Conservation (phyloP, 2,797 vertebrate genomes). For the Takifugu rubripes region DNA sequence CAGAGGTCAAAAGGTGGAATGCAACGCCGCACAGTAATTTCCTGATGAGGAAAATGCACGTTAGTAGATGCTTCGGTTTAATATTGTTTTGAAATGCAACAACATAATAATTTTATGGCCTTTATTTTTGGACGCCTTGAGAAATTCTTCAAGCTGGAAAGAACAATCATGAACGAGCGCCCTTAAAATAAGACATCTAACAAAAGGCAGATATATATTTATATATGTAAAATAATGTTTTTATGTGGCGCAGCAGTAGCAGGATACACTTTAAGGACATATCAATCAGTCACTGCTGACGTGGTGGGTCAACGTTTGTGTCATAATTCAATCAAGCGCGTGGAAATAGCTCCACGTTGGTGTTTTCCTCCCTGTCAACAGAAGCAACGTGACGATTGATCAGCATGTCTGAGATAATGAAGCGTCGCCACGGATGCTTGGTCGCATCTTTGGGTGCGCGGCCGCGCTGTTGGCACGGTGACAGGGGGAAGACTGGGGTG, state of each 20-base stretch:
- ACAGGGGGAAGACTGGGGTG: slow-evolving; percentile 61
- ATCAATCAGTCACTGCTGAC: too few species aligned
- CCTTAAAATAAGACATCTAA: too few species aligned
- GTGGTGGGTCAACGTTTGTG: too few species aligned
- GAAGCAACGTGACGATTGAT: not conserved
- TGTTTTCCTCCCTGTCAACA: not conserved
- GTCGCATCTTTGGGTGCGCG: slow-evolving; percentile 17
- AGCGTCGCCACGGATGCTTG: slow-evolving; percentile 1
- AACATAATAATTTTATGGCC: not conserved
- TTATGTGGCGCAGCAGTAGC: too few species aligned
- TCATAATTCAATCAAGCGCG: too few species aligned
- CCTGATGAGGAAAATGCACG: slow-evolving; percentile 39
- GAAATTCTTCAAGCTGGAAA: too few species aligned
- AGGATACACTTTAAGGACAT: too few species aligned
- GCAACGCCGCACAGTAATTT: slow-evolving; percentile 47
- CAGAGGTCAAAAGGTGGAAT: slow-evolving; percentile 65
- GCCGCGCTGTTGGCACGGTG: slow-evolving; percentile 40
- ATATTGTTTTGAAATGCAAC: not conserved
- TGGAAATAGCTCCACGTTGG: too few species aligned
- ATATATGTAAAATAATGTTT: too few species aligned
- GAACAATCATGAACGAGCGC: too few species aligned
- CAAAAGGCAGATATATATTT: too few species aligned
- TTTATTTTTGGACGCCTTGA: too few species aligned
- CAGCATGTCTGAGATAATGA: slow-evolving; percentile 1
- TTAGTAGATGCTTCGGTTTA: slow-evolving; percentile 12